These are phyloP conservation scores for Ditula angustiorana DNA, from an alignment of 2,888 invertebrate genomes.

Conservation along the genomic window DNA sequence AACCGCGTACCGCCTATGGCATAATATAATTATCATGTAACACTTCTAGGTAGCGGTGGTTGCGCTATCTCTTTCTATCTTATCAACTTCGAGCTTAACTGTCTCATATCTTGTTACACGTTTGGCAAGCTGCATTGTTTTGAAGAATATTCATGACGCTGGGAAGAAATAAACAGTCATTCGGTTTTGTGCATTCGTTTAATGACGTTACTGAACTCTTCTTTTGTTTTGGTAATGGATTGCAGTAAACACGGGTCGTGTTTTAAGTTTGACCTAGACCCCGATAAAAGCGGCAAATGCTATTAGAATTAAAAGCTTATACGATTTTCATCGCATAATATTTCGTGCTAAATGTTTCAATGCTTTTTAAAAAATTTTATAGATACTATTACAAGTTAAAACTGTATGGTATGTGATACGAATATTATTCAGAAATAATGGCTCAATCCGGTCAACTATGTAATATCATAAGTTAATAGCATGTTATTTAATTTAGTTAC, in stretches of 20 bases:
- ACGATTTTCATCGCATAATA: too few species aligned
- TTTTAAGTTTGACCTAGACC: conserved; percentile 12
- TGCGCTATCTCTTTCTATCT: conserved; percentile 27
- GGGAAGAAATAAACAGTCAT: conserved; percentile 18
- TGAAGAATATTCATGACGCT: conserved; percentile 26
- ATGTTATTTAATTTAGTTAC: too few species aligned
- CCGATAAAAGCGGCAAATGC: background rate
- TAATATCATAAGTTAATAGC: too few species aligned
- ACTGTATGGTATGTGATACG: too few species aligned
- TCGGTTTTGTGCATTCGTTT: conserved; percentile 9
- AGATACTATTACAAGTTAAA: too few species aligned
- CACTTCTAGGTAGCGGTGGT: conserved; percentile 19
- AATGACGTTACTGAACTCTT: background rate
- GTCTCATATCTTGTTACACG: conserved; percentile 30
- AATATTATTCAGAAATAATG: too few species aligned
- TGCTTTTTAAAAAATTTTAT: too few species aligned
- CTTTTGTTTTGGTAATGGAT: conserved; percentile 4
- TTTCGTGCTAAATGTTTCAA: too few species aligned
- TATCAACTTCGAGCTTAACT: conserved; percentile 16
- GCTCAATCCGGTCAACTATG: too few species aligned
- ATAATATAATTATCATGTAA: conserved; percentile 38
- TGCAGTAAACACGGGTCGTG: background rate
- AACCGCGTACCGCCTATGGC: conserved; percentile 39
- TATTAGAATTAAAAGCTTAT: background rate
- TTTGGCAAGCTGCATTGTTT: conserved; percentile 37